Evolutionary conservation across 1,140 invertebrate genomes (phyloP), one percentile per base, ranked within the genome.

Genomic region (Drosophila nigrodunni): DNA sequence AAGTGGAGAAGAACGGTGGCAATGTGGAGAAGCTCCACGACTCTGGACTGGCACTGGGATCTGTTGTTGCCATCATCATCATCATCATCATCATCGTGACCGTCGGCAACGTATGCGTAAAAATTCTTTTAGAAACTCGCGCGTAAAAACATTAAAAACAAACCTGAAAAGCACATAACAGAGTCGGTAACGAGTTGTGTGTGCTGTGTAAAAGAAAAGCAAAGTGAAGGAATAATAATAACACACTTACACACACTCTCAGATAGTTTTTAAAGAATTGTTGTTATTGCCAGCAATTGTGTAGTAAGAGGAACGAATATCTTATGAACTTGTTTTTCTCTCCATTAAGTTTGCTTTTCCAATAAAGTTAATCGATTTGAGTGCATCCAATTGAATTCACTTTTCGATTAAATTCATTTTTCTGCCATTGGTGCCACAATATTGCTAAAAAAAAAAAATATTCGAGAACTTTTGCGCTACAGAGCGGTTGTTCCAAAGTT

Each of bases 71-170:
- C 65, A 57, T 61, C 71, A 69, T 34, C 57, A 55, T 60, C 54
- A 50, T 43, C 37, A 50, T 57, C 46, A 49, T 46, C 57, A 57
- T 43, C 55, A 47, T 61, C 55, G 37, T 59, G 46, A 13, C 35
- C 55, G 47, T 43, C 21, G 52, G 10, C 72, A 37, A 21, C 58
- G 74, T 74, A 65, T 77, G 74, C 78, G 75, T 82, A 83, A 79
- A 82, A 78, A 82, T 82, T 82, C 72, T 69, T 78, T 76, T 66
- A 15, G 65, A 60, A 50, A 46, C 67, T 43, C 35, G 67, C 71
- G 80, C 80, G 80, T 82, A 83, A 82, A 78, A 78, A 68, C 77
- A 64, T 30, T 80, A 80, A 83, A 83, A 80, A 77, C 62, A 77
- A 68, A 77, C 67, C 60, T 71, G 73, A 71, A 58, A 72, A 67